Base-by-base conservation (phyloP, 2,888 invertebrate genomes). In the Diogma glabrata region DNA sequence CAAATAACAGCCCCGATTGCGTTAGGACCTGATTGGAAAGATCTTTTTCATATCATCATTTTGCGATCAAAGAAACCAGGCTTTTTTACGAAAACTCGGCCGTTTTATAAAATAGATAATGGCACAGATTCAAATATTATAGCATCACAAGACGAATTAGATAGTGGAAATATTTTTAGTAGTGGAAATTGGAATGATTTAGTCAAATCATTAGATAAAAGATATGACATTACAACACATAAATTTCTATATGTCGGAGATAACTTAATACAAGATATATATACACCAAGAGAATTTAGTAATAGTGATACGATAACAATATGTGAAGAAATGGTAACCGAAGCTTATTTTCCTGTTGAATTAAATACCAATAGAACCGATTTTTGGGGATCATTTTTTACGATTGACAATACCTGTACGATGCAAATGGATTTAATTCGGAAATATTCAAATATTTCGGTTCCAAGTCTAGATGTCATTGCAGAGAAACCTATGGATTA, bases 191-290 rank as follows among this genome's bases (percentile, higher is more conserved):
- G 80, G 80, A 63, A 65, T 4, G 78, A 76, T 52, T 56, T 82
- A 43, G 61, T 69, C 12, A 56, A 66, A 12, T 70, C 77, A 52
- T 64, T 81, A 28, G 61, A 64, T 33, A 63, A 61, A 54, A 61
- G 69, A 49, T 63, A 69, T 8, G 58, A 63, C 0, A 43, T 43
- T 2, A 55, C 48, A 6, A 60, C 73, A 49, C 78, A 79, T 1
- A 73, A 74, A 59, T 77, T 79, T 54, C 60, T 87, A 1, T 88
- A 86, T 61, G 66, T 87, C 56, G 87, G 87, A 1, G 87, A 88
- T 66, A 86, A 86, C 67, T 64, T 87, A n/a, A 72, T 85, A 36
- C 85, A 87, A 65, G 87, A 88, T 67, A 72, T 86, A 49, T 84
- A 79, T 62, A 75, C 83, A 8, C 83, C 86, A 0, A 69, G 73